These are phyloP conservation scores for Myiothlypis coronata DNA, from an alignment of 2,797 vertebrate genomes.

Conservation along the genomic window DNA sequence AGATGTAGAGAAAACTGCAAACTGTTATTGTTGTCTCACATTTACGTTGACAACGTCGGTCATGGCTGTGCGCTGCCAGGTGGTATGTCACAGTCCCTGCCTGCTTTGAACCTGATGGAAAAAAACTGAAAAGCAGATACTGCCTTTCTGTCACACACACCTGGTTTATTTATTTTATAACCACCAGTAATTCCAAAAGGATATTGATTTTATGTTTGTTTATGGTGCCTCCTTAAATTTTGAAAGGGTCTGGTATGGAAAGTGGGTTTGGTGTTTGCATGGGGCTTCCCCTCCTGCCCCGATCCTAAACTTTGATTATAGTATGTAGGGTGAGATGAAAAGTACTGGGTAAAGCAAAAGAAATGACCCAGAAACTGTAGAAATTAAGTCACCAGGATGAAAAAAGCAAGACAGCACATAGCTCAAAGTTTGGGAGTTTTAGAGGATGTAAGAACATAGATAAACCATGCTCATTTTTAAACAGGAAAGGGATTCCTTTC, in stretches of 20 bases:
- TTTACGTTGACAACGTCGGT: accelerated
- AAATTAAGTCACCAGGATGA: neutral
- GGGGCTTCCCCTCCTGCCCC: accelerated
- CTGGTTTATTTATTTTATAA: neutral
- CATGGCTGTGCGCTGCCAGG: neutral
- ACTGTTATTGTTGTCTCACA: neutral
- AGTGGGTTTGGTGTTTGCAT: neutral
- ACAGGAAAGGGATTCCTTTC: neutral
- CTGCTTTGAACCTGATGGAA: neutral
- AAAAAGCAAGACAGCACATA: neutral
- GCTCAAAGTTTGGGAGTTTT: neutral
- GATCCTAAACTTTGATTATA: neutral
- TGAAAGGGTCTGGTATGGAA: neutral
- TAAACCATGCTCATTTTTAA: neutral
- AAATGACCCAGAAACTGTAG: neutral
- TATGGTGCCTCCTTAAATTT: neutral
- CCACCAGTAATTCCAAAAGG: neutral
- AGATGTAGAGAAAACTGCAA: neutral
- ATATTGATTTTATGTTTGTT: neutral
- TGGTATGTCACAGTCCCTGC: neutral
- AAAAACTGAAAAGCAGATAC: neutral
- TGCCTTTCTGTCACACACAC: neutral
- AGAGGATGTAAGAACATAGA: neutral
- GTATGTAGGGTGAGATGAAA: neutral
- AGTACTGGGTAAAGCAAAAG: neutral